Conservation (phyloP, 2,113 vertebrate species). For the Tympanuchus pallidicinctus region DNA sequence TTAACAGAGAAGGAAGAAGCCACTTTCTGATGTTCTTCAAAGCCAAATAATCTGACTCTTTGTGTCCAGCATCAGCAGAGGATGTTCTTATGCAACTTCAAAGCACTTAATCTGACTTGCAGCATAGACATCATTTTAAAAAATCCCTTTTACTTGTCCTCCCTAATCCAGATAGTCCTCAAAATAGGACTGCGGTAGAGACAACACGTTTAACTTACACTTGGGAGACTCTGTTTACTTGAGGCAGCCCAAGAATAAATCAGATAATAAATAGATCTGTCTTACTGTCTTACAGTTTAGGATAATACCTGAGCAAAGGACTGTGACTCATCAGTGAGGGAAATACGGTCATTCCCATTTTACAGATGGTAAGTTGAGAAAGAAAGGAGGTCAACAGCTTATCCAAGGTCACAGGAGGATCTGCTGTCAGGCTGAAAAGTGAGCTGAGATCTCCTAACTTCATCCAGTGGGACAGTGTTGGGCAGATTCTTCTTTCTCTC, state of each 20-base stretch:
- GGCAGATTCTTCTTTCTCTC: not conserved
- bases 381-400: not conserved
- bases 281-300: not conserved
- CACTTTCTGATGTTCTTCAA: slow-evolving; percentile 31
- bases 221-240: not conserved
- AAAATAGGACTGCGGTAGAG: not conserved
- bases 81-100: not conserved
- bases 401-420: not conserved
- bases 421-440: not conserved
- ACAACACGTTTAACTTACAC: not conserved
- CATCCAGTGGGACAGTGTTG: not conserved
- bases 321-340: slow-evolving; percentile 20
- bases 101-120: slow-evolving; percentile 1
- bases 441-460: not conserved
- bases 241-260: not conserved
- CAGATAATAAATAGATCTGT: not conserved
- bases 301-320: not conserved
- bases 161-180: not conserved
- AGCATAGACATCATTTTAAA: not conserved
- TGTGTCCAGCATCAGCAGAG: not conserved
- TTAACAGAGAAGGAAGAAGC: not conserved
- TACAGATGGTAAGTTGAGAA: not conserved
- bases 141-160: slow-evolving; percentile 5
- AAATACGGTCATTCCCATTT: not conserved
- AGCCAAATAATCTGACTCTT: not conserved